Percentiles rank a stretch among this genome's conserved stretches.
phyloP scores from a whole-genome alignment of 1,140 invertebrate genomes.

The Akabosia matsudoensis region DNA sequence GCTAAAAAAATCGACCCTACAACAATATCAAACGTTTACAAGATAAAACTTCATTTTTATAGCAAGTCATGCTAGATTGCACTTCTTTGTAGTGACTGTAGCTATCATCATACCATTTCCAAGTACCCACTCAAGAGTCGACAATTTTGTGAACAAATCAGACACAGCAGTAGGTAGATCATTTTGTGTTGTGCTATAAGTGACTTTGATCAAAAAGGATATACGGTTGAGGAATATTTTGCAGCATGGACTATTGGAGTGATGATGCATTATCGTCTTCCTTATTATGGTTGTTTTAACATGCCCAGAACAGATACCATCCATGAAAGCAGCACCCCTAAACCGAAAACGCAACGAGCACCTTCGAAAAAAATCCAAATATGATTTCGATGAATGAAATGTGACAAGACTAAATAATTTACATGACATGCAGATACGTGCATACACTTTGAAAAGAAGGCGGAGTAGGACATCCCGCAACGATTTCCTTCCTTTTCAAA shows the following conservation, averaged over 20 bases:
- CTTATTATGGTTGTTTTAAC: background rate
- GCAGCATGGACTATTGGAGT: background rate
- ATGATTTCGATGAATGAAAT: background rate
- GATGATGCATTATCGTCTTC: background rate
- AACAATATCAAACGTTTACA: no score
- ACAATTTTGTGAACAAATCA: slow-evolving; percentile 7
- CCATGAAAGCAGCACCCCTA: no score
- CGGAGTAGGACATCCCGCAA: background rate
- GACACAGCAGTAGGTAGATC: slow-evolving; percentile 10
- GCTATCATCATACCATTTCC: background rate
- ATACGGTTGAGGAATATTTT: background rate
- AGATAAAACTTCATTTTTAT: no score
- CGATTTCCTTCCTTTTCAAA: background rate
- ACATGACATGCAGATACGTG: background rate
- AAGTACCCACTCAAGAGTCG: background rate
- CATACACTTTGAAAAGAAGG: background rate
- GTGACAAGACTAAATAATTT: slow-evolving; percentile 2
- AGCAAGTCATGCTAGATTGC: slow-evolving; percentile 9
- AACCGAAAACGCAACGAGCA: background rate
- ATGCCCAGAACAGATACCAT: background rate
- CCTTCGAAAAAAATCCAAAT: background rate
- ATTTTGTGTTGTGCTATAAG: background rate
- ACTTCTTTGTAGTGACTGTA: background rate
- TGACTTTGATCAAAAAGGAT: background rate
- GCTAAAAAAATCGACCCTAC: no score